A percentile compares a stretch with the other conserved stretches of the same genome.
Evolutionary conservation across 2,888 invertebrate genomes (phyloP).

Genomic region (Tanaodytes sp.): DNA sequence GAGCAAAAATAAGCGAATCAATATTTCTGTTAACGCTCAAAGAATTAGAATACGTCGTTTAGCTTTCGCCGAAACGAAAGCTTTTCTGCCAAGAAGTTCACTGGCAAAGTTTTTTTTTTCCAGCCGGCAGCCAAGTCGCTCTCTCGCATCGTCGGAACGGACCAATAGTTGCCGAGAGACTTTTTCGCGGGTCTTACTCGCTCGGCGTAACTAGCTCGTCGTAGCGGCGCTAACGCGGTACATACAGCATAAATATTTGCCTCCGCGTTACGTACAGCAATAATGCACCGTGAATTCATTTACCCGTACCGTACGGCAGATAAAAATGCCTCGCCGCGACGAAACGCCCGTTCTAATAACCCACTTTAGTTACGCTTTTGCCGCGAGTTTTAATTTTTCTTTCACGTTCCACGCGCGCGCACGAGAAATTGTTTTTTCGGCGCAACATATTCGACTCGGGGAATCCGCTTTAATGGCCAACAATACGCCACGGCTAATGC

Average conservation of each 20-base stretch:
- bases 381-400: conserved; percentile 2
- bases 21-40: conserved; percentile 35
- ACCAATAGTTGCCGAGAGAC: conserved; percentile 33
- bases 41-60: conserved; percentile 45
- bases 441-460: conserved; percentile 6
- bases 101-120: conserved; percentile 41
- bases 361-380: conserved; percentile 1
- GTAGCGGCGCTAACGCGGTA: conserved; percentile 13
- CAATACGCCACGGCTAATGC: neutral
- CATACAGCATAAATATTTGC: conserved; percentile 23
- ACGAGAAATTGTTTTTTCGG: neutral
- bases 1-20: conserved; percentile 36
- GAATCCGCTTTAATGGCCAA: conserved; percentile 11
- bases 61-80: conserved; percentile 32
- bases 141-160: conserved; percentile 17
- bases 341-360: neutral
- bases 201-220: conserved; percentile 19
- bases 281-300: conserved; percentile 17
- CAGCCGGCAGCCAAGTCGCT: conserved; percentile 34
- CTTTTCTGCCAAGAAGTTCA: conserved; percentile 44
- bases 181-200: conserved; percentile 30
- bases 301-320: conserved; percentile 2
- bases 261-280: conserved; percentile 4
- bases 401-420: neutral
- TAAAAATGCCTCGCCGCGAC: conserved; percentile 3